Base-by-base conservation (phyloP, 2,888 invertebrate species). In the Phortica okadai region DNA sequence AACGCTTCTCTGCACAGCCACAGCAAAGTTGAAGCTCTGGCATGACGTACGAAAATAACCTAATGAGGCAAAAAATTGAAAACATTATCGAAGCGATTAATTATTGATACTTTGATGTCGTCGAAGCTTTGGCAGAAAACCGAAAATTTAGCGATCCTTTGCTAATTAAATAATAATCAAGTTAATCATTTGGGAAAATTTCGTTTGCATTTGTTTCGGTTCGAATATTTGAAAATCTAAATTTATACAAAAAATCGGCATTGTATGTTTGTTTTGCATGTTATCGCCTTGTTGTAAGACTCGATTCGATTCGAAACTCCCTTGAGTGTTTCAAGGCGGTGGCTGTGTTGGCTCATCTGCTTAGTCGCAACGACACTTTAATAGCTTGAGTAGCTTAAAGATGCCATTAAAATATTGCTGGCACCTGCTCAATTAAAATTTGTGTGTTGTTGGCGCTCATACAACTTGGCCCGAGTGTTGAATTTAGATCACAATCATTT, bases 11-110 rank as follows among this genome's bases (percentile, higher is more conserved):
- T 21, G 21, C 11, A 11, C 41, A 59, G 59, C 59, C 21, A 59
- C n/a, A 21, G 8, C 16, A 6, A 16, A n/a, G 10, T 62, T 62
- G 21, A 21, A 5, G 33, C 33, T 33, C 33, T 33, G 25, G 16
- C 44, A 50, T 14, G 41, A 5, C 42, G 54, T 50, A 16, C 6
- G 33, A 25, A 58, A 85, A 82, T 78, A 80, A 81, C 78, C 83
- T 84, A 85, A 87, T 87, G 87, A 87, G 83, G 87, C 85, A 82
- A 83, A 85, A 85, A 85, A 85, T 85, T 85, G 86, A 86, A 85
- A 87, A 86, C 87, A 87, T 85, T 85, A 84, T 82, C 83, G 78
- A 81, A 86, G 81, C 85, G 87, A 85, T 85, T 85, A 85, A 87
- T 85, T 85, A 87, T 87, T 85, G 85, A 85, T 85, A 82, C 87